Conservation (phyloP, 1,140 invertebrate species). For the Drosophila pseudoobscura region DNA sequence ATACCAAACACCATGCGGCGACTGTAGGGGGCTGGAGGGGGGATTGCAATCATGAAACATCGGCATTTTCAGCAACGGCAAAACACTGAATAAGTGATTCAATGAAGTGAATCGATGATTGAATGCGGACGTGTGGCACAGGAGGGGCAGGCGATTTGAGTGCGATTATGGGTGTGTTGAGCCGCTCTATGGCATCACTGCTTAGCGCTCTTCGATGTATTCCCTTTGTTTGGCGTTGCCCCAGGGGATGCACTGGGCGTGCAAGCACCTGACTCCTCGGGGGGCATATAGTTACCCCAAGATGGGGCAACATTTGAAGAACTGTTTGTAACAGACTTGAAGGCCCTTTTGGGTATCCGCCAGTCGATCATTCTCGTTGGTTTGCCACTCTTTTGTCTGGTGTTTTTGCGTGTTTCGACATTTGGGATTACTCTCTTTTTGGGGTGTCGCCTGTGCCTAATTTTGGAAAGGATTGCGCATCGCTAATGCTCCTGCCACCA, state of each 20-base stretch:
- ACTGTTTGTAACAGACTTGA: too few species aligned
- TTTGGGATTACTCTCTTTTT: conserved; percentile 42
- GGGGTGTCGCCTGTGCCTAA: conserved; percentile 44
- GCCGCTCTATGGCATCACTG: conserved; percentile 17
- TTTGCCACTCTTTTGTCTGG: too few species aligned
- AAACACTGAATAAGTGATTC: conserved; percentile 71
- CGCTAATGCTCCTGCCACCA: conserved; percentile 42
- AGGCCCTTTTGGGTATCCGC: not conserved
- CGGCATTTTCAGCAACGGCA: conserved; percentile 52
- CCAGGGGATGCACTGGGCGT: conserved; percentile 14
- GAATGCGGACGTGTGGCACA: conserved; percentile 40
- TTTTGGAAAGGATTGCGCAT: conserved; percentile 53
- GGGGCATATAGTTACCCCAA: too few species aligned
- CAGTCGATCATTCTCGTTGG: conserved; percentile 11
- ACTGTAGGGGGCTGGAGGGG: not conserved
- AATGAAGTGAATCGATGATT: conserved; percentile 73
- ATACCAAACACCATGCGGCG: conserved; percentile 57
- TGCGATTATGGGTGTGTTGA: conserved; percentile 24
- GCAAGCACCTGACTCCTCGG: too few species aligned
- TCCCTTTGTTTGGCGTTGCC: conserved; percentile 15
- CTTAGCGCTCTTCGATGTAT: conserved; percentile 27
- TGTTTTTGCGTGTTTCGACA: conserved; percentile 29
- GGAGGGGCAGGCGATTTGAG: conserved; percentile 28
- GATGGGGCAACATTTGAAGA: too few species aligned
- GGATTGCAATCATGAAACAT: conserved; percentile 36